These are phyloP conservation scores for Nasonia longicornis DNA, from an alignment of 1,140 invertebrate genomes.

Conservation along the genomic window DNA sequence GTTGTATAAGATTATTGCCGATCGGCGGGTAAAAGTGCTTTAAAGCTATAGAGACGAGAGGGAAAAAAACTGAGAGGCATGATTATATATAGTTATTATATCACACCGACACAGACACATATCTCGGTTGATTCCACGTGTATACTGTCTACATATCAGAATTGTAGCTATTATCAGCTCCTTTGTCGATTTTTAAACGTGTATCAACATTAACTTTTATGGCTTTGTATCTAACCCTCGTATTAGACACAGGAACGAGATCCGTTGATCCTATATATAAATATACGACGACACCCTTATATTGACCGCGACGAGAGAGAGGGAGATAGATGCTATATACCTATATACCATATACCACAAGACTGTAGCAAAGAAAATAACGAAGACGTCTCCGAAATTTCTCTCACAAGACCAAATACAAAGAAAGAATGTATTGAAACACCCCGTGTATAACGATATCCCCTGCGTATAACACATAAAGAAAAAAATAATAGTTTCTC, in stretches of 20 bases:
- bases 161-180: slow-evolving; percentile 47
- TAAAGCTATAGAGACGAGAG: slow-evolving; percentile 43
- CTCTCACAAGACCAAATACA: slow-evolving; percentile 11
- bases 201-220: not conserved
- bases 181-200: not conserved
- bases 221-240: not conserved
- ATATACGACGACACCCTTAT: not conserved
- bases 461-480: not conserved
- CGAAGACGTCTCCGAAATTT: not conserved
- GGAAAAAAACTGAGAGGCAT: not conserved
- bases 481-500: slow-evolving; percentile 26
- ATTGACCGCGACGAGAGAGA: not conserved
- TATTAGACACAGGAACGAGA: not conserved
- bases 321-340: not conserved
- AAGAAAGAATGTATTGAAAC: not conserved
- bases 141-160: slow-evolving; percentile 63
- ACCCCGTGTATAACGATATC: not conserved
- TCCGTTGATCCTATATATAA: not conserved
- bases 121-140: slow-evolving; percentile 32
- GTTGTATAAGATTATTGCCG: slow-evolving; percentile 18
- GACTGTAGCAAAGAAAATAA: not conserved
- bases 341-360: not conserved
- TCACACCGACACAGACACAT: slow-evolving; percentile 9
- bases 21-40: slow-evolving; percentile 52
- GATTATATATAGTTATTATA: not conserved